These are phyloP conservation scores for Manduca sexta DNA, from an alignment of 1,140 invertebrate species.

Conservation along the genomic window DNA sequence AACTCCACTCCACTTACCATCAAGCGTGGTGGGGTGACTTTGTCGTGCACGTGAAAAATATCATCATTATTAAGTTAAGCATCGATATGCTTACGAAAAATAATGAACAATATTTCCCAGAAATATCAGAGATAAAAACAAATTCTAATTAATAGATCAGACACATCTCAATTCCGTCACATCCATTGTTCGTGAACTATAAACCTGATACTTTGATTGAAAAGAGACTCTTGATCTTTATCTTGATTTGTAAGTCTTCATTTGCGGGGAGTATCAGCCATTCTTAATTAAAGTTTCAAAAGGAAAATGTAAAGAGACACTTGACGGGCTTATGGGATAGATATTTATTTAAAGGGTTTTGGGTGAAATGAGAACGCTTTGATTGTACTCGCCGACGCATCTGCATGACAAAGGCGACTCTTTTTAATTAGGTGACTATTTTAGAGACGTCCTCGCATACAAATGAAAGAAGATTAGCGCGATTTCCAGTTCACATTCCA, in stretches of 20 bases:
- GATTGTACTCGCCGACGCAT: constrained; percentile 26
- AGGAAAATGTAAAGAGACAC: constrained; percentile 8
- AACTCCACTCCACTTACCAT: too few species aligned
- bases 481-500: constrained; percentile 25
- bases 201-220: too few species aligned
- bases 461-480: constrained; percentile 41
- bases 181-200: too few species aligned
- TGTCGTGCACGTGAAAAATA: too few species aligned
- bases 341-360: constrained; percentile 26
- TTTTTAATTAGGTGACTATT: constrained; percentile 53
- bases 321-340: constrained; percentile 17
- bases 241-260: constrained; percentile 11
- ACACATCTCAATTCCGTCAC: too few species aligned
- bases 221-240: constrained; percentile 6
- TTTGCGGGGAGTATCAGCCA: neutral
- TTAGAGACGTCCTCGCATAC: constrained; percentile 34
- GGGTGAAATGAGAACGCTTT: constrained; percentile 16
- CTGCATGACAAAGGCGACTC: constrained; percentile 46
- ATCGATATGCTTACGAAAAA: too few species aligned
- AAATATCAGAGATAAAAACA: too few species aligned
- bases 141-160: too few species aligned
- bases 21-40: too few species aligned
- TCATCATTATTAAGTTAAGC: too few species aligned
- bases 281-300: constrained; percentile 18
- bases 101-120: too few species aligned